Base-by-base conservation (phyloP, 2,888 invertebrate genomes). In the Parnassius mnemosyne region DNA sequence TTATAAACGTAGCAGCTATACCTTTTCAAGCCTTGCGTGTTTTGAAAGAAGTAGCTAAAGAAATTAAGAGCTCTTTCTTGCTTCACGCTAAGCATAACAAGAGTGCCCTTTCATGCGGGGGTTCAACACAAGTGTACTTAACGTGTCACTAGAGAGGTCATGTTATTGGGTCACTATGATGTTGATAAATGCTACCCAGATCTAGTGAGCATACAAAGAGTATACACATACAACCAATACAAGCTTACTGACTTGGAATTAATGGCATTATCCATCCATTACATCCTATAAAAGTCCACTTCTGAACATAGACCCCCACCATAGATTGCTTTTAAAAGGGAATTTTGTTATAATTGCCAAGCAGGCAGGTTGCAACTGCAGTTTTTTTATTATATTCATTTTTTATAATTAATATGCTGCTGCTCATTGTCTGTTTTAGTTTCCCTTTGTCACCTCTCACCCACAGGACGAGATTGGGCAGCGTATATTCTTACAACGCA, bases 131-230 rank as follows among this genome's bases (percentile, higher is more conserved):
- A 53, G 41, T n/a, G n/a, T n/a, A 34, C 34, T 41, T 53, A 41
- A 9, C 12, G 41, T 9, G 10, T 34, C 53, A 10, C 11, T n/a
- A 53, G 53, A 34, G 53, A 41, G 41, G 25, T 53, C 53, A 53
- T 25, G 53, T 53, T 53, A 12, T 41, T 53, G 41, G 53, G 53
- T 53, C 53, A 53, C 41, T 41, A 9, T 9, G 41, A 53, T 41
- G 41, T 41, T 13, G 12, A 41, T 16, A 49, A 49, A 13, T 13
- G 49, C 13, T 12, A 9, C 13, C 9, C 5, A 16, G 46, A n/a
- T 10, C 46, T 46, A 46, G 5, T 46, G 12, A n/a, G n/a, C 5
- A n/a, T 11, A 11, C 12, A 46, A 46, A 3, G 46, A 3, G 46
- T 46, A n/a, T 12, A 43, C 11, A 43, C 11, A 43, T 10, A 2